Conservation (phyloP, 1,140 invertebrate species). For the Glossosoma conforme region DNA sequence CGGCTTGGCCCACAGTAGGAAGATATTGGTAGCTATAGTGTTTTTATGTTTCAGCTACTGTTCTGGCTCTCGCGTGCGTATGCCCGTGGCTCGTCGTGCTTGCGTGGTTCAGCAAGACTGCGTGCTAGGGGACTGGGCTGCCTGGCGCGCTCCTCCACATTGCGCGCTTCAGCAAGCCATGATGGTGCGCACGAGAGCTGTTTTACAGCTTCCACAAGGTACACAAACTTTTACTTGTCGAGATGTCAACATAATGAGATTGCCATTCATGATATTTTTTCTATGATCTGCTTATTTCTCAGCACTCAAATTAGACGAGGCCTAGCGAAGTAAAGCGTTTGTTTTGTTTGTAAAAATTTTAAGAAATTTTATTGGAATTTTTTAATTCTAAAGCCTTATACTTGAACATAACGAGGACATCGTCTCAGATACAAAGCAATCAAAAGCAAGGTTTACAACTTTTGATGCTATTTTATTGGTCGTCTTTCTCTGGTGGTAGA, state of each 20-base stretch:
- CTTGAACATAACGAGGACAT: too few relatives aligned
- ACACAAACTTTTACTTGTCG: constrained; percentile 4
- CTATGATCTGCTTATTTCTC: background rate
- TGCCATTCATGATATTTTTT: background rate
- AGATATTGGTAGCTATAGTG: background rate
- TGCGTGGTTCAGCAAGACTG: constrained; percentile 44
- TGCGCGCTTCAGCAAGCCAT: constrained; percentile 28
- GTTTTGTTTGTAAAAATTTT: background rate
- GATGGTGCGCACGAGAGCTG: constrained; percentile 39
- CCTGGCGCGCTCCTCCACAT: constrained; percentile 42
- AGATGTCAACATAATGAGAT: background rate
- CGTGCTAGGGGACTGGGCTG: constrained; percentile 43
- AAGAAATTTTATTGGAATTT: background rate
- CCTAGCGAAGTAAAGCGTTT: background rate
- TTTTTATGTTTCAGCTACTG: constrained; percentile 36
- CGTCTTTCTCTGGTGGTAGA: too few relatives aligned
- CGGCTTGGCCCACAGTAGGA: background rate
- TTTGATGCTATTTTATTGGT: too few relatives aligned
- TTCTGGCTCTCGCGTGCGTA: constrained; percentile 31
- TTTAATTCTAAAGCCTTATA: too few relatives aligned
- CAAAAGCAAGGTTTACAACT: too few relatives aligned
- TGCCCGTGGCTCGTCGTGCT: constrained; percentile 38
- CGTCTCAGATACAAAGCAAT: too few relatives aligned
- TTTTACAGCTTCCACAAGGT: constrained; percentile 45
- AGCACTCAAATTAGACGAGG: background rate